A percentile compares a stretch with the other conserved stretches of the same genome.
phyloP scores from a whole-genome alignment of 2,888 invertebrate genomes.

The Bombylius discolor region DNA sequence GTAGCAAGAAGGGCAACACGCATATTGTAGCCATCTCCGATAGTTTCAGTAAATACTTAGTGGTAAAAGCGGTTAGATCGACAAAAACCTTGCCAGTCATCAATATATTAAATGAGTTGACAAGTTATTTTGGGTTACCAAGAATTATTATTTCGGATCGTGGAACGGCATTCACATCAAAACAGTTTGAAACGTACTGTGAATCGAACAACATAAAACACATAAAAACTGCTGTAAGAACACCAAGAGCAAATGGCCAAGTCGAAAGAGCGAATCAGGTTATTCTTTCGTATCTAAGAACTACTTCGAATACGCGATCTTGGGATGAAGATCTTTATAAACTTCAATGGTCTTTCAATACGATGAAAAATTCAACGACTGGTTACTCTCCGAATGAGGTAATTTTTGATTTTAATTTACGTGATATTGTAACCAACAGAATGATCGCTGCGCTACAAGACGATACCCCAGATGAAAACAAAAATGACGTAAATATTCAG shows the following conservation, averaged over 20 bases:
- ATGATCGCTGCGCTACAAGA: conserved; percentile 4
- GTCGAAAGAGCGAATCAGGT: conserved; percentile 12
- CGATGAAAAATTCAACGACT: conserved; percentile 9
- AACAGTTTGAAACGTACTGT: conserved; percentile 17
- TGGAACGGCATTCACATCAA: conserved; percentile 20
- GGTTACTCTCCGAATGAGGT: conserved; percentile 15
- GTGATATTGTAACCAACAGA: conserved; percentile 9
- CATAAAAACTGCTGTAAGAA: conserved; percentile 17
- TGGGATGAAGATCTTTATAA: conserved; percentile 11
- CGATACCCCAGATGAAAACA: not conserved
- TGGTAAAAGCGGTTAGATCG: conserved; percentile 9
- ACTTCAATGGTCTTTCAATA: conserved; percentile 14
- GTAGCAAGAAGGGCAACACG: conserved; percentile 7
- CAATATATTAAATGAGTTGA: conserved; percentile 6
- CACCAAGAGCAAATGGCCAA: conserved; percentile 16
- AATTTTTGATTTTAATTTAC: conserved; percentile 12
- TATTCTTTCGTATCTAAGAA: conserved; percentile 16
- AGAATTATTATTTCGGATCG: conserved; percentile 17
- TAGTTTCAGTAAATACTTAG: conserved; percentile 11
- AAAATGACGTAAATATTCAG: not conserved
- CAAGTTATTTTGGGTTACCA: conserved; percentile 16
- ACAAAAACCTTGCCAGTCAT: conserved; percentile 15
- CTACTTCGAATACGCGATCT: conserved; percentile 9
- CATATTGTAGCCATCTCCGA: not conserved
- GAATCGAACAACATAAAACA: conserved; percentile 15